Conservation (phyloP, 2,797 vertebrate genomes). For the Amblyopsis hoosieri region DNA sequence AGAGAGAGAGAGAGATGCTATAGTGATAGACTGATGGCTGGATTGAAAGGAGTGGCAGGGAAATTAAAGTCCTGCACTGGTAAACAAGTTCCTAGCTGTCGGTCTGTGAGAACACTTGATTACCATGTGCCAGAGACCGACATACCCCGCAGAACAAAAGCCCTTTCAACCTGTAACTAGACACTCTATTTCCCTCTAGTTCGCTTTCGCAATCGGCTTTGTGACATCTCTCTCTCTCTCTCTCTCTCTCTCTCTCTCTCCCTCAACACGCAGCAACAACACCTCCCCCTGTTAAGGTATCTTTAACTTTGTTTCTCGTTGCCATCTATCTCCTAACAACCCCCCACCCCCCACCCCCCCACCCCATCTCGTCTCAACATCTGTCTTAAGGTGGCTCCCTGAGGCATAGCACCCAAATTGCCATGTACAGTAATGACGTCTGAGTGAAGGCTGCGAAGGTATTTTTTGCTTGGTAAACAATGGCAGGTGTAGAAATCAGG, state of each 20-base stretch:
- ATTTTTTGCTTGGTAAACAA: constrained; percentile 24
- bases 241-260: neutral
- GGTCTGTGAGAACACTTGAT: constrained; percentile 69
- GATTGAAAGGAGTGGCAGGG: constrained; percentile 47
- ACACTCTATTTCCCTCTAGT: constrained; percentile 35
- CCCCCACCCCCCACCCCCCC: neutral
- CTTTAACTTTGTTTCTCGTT: constrained; percentile 4
- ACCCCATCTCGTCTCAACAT: constrained; percentile 5
- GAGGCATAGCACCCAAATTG: constrained; percentile 1
- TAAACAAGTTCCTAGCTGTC: constrained; percentile 71
- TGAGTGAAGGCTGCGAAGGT: constrained; percentile 12
- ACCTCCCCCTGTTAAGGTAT: neutral
- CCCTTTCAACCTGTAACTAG: constrained; percentile 49
- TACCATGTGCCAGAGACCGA: constrained; percentile 52
- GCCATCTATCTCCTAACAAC: neutral
- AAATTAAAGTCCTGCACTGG: constrained; percentile 61
- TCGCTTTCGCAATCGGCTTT: constrained; percentile 2
- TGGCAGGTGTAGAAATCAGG: constrained; percentile 11
- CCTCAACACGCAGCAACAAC: neutral
- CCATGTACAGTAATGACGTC: constrained; percentile 11
- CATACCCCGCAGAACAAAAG: constrained; percentile 36
- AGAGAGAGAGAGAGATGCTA: constrained; percentile 1
- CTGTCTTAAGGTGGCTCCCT: constrained; percentile 1
- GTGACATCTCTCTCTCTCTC: constrained; percentile 3
- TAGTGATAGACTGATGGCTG: constrained; percentile 34